Base-by-base conservation (phyloP, 2,888 invertebrate species). In the Drosophila acutilabella region DNA sequence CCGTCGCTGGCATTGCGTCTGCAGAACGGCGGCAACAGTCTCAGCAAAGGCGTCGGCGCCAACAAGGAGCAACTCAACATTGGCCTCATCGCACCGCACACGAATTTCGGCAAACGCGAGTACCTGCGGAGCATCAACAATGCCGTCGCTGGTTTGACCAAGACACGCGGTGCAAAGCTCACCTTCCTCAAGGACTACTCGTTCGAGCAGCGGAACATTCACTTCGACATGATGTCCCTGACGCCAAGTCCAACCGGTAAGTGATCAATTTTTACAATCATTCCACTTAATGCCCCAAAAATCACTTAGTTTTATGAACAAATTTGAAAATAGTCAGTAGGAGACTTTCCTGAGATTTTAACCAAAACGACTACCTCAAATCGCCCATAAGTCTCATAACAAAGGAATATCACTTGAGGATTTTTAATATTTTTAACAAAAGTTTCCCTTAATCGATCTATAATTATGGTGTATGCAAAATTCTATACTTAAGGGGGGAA, bases 181-280 rank as follows among this genome's bases (percentile, higher is more conserved):
- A 93, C 93, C 64, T 95, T 95, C 92, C 92, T 95, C 64, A 94
- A 94, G 90, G 94, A 94, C 85, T 95, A 94, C 89, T 93, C 93
- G 73, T 95, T 96, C 88, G 94, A 94, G 56, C 93, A 93, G 64
- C 93, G 93, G 61, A 94, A 95, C 87, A 94, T 96, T 64, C 94
- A 94, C 82, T 93, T 93, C 81, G 94, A 94, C 64, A 94, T 95
- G 93, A 95, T 96, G 94, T 94, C 94, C 67, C 93, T 96, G 66
- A 95, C 95, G 71, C 96, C 96, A 33, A 95, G 95, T 92, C 96
- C 96, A 64, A 96, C 95, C 94, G 96, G 96, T 96, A 93, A 93
- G 6, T 20, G 13, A 11, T 6, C 1, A 6, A 6, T 23, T 23
- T 23, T 23, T 23, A 23, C 6, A 23, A 6, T 23, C 23, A 6